Evolutionary conservation across 2,797 vertebrate genomes (phyloP).

Genomic region (Labeo calbasu): DNA sequence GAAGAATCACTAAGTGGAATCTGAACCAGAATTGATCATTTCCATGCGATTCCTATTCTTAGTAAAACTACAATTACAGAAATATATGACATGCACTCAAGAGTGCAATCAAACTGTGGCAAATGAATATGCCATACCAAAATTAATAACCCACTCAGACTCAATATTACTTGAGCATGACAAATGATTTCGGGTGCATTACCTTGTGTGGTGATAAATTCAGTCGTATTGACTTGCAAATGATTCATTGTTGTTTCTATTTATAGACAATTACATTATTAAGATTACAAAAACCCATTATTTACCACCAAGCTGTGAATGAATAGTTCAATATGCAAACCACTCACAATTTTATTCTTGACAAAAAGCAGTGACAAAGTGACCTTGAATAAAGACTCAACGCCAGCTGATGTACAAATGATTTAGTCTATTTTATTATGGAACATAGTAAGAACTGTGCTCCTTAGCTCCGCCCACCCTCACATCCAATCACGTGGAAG

Average conservation of each 20-base stretch:
- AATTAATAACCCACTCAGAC: slow-evolving; percentile 67
- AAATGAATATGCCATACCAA: slow-evolving; percentile 60
- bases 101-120: slow-evolving; percentile 47
- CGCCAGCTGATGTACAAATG: slow-evolving; percentile 75
- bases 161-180: slow-evolving; percentile 62
- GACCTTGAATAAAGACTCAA: slow-evolving; percentile 54
- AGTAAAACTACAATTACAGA: slow-evolving; percentile 18
- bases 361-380: neutral
- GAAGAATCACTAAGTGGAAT: neutral
- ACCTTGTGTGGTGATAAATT: slow-evolving; percentile 61
- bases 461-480: slow-evolving; percentile 80
- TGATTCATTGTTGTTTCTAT: slow-evolving; percentile 56
- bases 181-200: slow-evolving; percentile 59
- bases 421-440: slow-evolving; percentile 78
- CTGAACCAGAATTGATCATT: neutral
- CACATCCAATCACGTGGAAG: slow-evolving; percentile 80
- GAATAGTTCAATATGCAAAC: slow-evolving; percentile 7
- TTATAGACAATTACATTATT: slow-evolving; percentile 64
- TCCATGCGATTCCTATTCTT: neutral
- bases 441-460: slow-evolving; percentile 87
- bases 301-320: slow-evolving; percentile 27
- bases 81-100: slow-evolving; percentile 45
- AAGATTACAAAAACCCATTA: slow-evolving; percentile 55
- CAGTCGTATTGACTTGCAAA: slow-evolving; percentile 61
- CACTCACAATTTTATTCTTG: neutral